phyloP scores from a whole-genome alignment of 2,113 vertebrate species.

The Podocnemis expansa region DNA sequence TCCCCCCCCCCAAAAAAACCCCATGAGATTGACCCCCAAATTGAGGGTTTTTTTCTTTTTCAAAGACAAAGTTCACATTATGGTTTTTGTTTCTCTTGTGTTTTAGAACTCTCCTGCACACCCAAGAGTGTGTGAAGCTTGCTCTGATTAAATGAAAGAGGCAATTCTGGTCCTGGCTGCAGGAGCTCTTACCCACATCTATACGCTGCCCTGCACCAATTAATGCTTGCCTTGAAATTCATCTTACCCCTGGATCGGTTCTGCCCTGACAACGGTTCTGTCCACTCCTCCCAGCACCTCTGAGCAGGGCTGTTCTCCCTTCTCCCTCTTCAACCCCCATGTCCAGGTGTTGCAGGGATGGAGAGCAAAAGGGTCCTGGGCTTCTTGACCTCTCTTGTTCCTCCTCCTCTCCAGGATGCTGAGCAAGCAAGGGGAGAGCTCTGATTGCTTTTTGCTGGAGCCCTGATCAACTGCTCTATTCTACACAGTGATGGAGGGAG shows the following conservation, averaged over 20 bases:
- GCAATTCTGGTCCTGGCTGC: background rate
- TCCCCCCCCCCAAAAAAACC: too few species aligned
- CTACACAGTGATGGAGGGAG: background rate
- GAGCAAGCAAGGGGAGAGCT: background rate
- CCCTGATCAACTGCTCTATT: background rate
- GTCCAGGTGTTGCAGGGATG: background rate
- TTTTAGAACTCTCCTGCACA: background rate
- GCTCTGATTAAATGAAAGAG: background rate
- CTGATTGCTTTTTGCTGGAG: background rate
- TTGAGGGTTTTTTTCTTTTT: background rate
- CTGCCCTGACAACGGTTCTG: background rate
- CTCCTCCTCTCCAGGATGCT: background rate
- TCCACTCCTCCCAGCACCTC: too few species aligned
- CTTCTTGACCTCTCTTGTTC: background rate
- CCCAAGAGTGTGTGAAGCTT: background rate
- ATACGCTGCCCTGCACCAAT: background rate
- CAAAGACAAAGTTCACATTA: too few species aligned
- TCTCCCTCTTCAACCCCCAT: background rate
- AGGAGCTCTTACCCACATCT: background rate
- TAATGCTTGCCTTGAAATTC: background rate
- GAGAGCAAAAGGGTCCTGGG: background rate
- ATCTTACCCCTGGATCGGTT: background rate
- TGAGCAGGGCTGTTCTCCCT: background rate
- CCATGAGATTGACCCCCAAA: background rate
- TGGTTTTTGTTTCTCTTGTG: background rate